These are phyloP conservation scores for Protobothrops flavoviridis DNA, from an alignment of 2,113 vertebrate species.

Conservation along the genomic window DNA sequence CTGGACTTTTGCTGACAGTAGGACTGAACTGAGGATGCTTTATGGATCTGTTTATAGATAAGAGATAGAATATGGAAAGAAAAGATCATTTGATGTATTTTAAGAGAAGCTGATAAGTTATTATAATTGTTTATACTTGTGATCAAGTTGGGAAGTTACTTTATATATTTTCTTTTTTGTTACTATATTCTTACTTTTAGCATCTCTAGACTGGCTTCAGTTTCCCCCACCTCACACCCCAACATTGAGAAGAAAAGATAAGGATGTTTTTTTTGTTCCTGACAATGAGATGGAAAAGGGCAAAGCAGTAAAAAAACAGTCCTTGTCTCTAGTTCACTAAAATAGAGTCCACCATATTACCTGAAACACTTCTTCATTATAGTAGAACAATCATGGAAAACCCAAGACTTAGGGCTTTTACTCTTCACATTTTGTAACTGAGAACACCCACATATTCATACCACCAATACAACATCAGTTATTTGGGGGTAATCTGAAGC, in stretches of 20 bases:
- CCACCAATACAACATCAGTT: neutral
- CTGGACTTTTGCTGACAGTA: neutral
- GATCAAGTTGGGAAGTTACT: neutral
- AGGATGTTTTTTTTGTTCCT: neutral
- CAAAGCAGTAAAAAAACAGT: neutral
- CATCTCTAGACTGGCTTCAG: neutral
- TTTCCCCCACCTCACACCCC: neutral
- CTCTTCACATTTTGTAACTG: neutral
- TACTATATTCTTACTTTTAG: neutral
- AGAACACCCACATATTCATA: neutral
- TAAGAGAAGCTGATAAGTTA: neutral
- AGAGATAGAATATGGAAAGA: neutral
- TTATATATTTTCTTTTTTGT: neutral
- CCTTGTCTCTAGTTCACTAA: neutral
- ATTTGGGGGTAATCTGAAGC: neutral
- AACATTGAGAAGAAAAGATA: neutral
- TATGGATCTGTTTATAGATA: neutral
- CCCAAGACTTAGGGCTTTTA: neutral
- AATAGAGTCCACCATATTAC: neutral
- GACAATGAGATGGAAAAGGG: neutral
- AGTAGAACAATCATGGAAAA: neutral
- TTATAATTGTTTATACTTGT: neutral
- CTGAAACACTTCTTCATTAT: neutral
- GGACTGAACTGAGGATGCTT: neutral
- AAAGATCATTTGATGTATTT: neutral